phyloP scores from a whole-genome alignment of 2,797 vertebrate species.

The Rhynchotus rufescens region DNA sequence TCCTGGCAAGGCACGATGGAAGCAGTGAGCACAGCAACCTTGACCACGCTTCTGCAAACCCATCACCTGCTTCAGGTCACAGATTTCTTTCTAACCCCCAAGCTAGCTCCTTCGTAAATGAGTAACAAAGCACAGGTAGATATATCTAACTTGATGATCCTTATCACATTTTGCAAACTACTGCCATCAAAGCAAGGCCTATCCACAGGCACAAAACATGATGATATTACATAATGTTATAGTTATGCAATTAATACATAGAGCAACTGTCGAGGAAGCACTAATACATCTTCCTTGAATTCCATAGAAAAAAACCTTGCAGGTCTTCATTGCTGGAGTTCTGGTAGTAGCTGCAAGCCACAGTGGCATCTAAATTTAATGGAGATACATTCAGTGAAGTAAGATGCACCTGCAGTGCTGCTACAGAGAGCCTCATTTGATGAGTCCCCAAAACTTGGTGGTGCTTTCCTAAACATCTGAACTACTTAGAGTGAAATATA shows the following conservation, averaged over 20 bases:
- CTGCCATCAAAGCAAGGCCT: background rate
- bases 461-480: background rate
- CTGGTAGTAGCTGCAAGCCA: background rate
- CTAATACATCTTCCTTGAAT: background rate
- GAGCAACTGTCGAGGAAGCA: background rate
- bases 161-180: background rate
- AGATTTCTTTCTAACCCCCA: background rate
- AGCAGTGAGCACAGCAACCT: background rate
- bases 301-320: background rate
- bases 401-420: background rate
- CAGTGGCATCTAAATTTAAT: background rate
- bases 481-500: background rate
- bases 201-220: background rate
- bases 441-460: background rate
- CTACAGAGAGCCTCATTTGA: background rate
- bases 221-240: background rate
- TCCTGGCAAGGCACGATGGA: rapidly evolving
- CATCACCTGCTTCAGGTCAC: background rate
- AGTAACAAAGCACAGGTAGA: background rate
- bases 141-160: background rate
- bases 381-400: background rate
- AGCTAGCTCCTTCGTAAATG: background rate
- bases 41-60: background rate
- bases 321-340: background rate
- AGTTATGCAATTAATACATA: too few relatives aligned